Evolutionary conservation across 2,113 vertebrate species (phyloP), one percentile per base, ranked within the genome.

Genomic region (Apus apus): DNA sequence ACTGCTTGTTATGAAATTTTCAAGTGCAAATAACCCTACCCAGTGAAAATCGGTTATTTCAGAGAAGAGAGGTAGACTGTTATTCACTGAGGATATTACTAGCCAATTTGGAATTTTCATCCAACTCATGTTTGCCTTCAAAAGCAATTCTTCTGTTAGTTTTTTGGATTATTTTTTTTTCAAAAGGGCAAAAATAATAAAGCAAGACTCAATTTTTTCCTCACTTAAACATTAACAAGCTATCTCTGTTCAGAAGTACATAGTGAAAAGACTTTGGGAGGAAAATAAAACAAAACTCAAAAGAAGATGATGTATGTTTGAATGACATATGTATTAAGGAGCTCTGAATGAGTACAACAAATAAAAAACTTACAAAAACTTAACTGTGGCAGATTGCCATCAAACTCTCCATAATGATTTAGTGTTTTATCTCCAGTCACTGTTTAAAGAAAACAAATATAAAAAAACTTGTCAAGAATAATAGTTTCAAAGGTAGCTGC

Each of bases 21-120:
- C 45, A 85, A 94, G 34, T 53, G 83, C 64, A 92, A 89, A 87
- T 92, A 87, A 68, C 15, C 5, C 6, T 87, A 78, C 15, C 15
- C 15, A 46, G 66, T 85, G 77, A 95, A 91, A 97, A 89, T 5
- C 40, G 79, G 61, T 79, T 82, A 73, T 62, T 91, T 82, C 27
- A 91, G 57, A 76, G 68, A 92, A 58, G 34, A 71, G n/a, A 40
- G 5, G 15, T n/a, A 75, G 70, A 50, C 15, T 62, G 16, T 50
- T 74, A 71, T n/a, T 89, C 48, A 50, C 48, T 58, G 66, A 61
- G 25, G 36, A 36, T 78, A 61, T 68, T 79, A 89, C 62, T 45
- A 54, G 9, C 11, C 57, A 92, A 34, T 72, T 46, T 79, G 23
- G 18, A 68, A 40, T 72, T 92, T 89, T 67, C 85, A 58, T 11